Evolutionary conservation across 2,113 vertebrate species (phyloP), one percentile per base, ranked within the genome.

Genomic region (Dromas ardeola): DNA sequence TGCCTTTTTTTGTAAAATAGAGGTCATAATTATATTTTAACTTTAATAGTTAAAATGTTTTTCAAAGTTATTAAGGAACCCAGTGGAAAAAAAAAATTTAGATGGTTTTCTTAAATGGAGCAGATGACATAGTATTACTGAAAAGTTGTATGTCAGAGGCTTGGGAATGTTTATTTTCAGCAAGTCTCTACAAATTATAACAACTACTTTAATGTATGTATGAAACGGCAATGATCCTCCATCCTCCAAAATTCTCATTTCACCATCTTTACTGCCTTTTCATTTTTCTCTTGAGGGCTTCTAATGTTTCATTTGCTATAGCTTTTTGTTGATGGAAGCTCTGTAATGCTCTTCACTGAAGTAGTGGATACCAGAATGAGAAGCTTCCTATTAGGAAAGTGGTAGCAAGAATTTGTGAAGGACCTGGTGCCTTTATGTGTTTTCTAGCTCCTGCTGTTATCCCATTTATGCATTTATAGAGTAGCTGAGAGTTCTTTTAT

Each of bases 251-350:
- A 78, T 58, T 59, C 29, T 70, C 3, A 20, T 55, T 67, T 83
- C 16, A 30, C 15, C 16, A 8, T 81, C 20, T 66, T 74, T 52
- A 9, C 8, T 78, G 16, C 13, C 2, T 47, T 56, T 80, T 71
- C 2, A 6, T 32, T 90, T 66, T 62, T 40, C 2, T 56, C 1
- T 1, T 15, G 1, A 38, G 2, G 47, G 20, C 5, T 69, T 59
- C 29, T 69, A 3, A 38, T 38, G 11, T 74, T 91, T 84, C 4
- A 22, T 52, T 86, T 86, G 22, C 27, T 74, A 17, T 49, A 22
- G 7, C 38, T 77, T 81, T 79, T 66, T 38, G 5, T 20, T 72
- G 15, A 6, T 36, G 22, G 18, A 55, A 66, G 21, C n/a, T 59
- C 15, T 81, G 29, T 66, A 62, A 50, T 3, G 4, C 15, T 62